Conservation (phyloP, 2,113 vertebrate genomes). For the Corythornis cristatus region DNA sequence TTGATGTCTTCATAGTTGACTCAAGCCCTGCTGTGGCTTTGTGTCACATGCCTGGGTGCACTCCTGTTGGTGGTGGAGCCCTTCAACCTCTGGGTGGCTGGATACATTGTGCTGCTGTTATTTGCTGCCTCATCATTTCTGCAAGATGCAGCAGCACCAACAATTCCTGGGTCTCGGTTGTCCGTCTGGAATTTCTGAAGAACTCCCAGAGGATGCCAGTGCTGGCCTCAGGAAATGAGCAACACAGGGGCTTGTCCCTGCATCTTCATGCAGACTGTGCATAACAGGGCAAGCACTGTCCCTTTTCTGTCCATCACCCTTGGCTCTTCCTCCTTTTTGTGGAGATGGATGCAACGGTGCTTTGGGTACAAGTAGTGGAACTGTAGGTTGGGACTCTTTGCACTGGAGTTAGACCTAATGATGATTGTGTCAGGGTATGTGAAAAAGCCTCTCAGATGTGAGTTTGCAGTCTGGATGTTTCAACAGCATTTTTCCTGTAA, state of each 20-base stretch:
- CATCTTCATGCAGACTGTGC: background rate
- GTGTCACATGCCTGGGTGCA: accelerated
- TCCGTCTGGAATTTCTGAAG: background rate
- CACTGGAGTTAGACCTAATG: background rate
- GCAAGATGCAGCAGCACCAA: background rate
- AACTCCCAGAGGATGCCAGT: background rate
- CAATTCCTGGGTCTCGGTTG: background rate
- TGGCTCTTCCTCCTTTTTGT: background rate
- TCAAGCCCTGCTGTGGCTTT: background rate
- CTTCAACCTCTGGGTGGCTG: no score
- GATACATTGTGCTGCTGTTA: background rate
- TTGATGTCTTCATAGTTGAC: background rate
- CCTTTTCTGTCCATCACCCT: background rate
- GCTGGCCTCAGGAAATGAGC: background rate
- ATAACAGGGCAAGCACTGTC: background rate
- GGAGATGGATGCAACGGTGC: background rate
- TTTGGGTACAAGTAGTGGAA: background rate
- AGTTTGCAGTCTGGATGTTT: background rate
- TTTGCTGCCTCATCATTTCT: background rate
- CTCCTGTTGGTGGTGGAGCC: background rate
- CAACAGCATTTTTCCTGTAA: background rate
- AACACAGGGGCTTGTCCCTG: background rate
- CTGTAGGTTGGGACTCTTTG: background rate
- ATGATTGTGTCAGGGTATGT: background rate
- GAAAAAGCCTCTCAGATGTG: background rate